Evolutionary conservation across 1,140 invertebrate species (phyloP).

Genomic region (Pseudomyrmex sp.): DNA sequence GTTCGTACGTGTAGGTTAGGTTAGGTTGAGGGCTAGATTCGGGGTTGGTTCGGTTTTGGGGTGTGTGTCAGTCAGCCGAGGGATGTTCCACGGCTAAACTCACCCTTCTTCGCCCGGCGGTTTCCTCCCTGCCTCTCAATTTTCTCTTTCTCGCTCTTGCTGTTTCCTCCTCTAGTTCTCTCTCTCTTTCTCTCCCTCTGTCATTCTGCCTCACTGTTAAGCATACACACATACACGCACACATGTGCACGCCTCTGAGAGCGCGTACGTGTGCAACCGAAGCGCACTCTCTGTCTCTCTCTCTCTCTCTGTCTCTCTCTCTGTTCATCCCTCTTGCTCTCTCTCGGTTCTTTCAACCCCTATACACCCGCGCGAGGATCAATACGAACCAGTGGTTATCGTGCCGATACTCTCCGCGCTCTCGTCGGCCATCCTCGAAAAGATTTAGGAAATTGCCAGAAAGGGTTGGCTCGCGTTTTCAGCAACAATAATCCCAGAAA

Average conservation of each 20-base stretch:
- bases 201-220: slow-evolving; percentile 40
- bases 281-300: not conserved
- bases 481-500: slow-evolving; percentile 73
- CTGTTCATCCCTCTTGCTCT: slow-evolving; percentile 34
- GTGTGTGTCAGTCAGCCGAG: slow-evolving; percentile 64
- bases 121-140: slow-evolving; percentile 39
- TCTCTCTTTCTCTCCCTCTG: slow-evolving; percentile 36
- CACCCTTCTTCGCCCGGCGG: slow-evolving; percentile 41
- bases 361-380: slow-evolving; percentile 77
- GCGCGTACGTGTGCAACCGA: slow-evolving; percentile 14
- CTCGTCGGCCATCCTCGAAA: slow-evolving; percentile 64
- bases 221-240: not conserved
- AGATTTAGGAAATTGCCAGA: slow-evolving; percentile 57
- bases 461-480: slow-evolving; percentile 29
- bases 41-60: slow-evolving; percentile 63
- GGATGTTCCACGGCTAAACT: slow-evolving; percentile 52
- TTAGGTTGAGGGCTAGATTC: slow-evolving; percentile 40
- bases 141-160: slow-evolving; percentile 32
- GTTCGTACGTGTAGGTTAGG: slow-evolving; percentile 49
- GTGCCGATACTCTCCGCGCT: slow-evolving; percentile 74
- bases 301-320: slow-evolving; percentile 8
- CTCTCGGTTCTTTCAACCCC: slow-evolving; percentile 52
- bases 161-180: slow-evolving; percentile 30
- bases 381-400: slow-evolving; percentile 81
- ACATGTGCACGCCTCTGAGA: slow-evolving; percentile 11